These are phyloP conservation scores for Apogon talboti DNA, from an alignment of 2,797 vertebrate species.

Conservation along the genomic window DNA sequence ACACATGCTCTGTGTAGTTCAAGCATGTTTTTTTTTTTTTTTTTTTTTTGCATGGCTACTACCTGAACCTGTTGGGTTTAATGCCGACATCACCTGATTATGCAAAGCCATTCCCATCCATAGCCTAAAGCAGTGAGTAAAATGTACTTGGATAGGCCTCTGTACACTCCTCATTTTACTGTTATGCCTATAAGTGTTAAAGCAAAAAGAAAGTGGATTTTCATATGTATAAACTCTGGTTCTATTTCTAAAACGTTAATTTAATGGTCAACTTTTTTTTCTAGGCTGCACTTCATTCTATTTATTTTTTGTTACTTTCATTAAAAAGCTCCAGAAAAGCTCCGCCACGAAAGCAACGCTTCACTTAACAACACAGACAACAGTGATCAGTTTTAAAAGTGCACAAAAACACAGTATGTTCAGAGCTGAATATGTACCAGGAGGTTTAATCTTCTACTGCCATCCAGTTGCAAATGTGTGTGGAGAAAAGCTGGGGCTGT, in stretches of 20 bases:
- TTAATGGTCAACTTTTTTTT: too few species aligned
- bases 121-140: conserved; percentile 7
- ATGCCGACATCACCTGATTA: conserved; percentile 24
- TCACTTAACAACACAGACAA: conserved; percentile 5
- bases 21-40: conserved; percentile 35
- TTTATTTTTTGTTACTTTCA: not conserved
- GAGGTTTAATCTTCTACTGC: conserved; percentile 71
- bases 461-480: conserved; percentile 69
- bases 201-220: not conserved
- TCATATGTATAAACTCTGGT: not conserved
- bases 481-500: conserved; percentile 51
- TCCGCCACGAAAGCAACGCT: not conserved
- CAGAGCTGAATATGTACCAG: conserved; percentile 51
- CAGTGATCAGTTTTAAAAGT: conserved; percentile 25
- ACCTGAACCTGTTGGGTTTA: conserved; percentile 27
- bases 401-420: conserved; percentile 21
- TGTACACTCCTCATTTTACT: conserved; percentile 1
- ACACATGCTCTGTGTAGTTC: conserved; percentile 40
- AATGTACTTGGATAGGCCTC: conserved; percentile 3
- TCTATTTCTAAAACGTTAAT: too few species aligned
- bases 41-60: conserved; percentile 23
- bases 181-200: not conserved
- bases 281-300: too few species aligned
- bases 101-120: conserved; percentile 17
- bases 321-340: conserved; percentile 1